Conservation (phyloP, 1,140 invertebrate species). For the Atta texana region DNA sequence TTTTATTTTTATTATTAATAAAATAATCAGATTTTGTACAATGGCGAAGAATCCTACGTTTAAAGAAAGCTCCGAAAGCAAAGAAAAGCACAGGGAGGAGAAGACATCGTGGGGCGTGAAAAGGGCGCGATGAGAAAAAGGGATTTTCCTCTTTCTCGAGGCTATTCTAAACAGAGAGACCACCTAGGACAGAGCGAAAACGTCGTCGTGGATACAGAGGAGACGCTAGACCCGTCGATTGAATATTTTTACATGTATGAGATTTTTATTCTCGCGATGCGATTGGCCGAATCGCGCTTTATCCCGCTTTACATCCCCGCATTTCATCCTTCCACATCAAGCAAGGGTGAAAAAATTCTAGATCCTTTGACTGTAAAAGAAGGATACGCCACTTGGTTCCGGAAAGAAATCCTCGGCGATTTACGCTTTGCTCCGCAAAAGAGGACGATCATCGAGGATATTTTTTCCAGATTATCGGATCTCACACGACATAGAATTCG, state of each 20-base stretch:
- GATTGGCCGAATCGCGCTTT: conserved; percentile 68
- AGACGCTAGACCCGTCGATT: conserved; percentile 64
- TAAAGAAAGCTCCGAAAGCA: conserved; percentile 26
- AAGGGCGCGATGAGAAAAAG: conserved; percentile 30
- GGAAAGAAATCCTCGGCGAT: conserved; percentile 69
- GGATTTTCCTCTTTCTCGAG: conserved; percentile 64
- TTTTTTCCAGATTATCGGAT: conserved; percentile 31
- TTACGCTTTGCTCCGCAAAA: conserved; percentile 60
- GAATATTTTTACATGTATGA: conserved; percentile 83
- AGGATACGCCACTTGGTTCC: conserved; percentile 56
- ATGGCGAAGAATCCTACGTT: conserved; percentile 50
- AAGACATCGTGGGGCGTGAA: conserved; percentile 1
- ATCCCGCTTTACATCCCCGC: conserved; percentile 32
- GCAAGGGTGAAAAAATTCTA: conserved; percentile 19
- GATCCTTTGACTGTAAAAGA: conserved; percentile 55
- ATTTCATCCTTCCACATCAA: not conserved
- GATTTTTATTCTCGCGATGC: conserved; percentile 77
- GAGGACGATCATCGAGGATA: conserved; percentile 43
- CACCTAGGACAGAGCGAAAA: conserved; percentile 60
- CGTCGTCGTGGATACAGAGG: conserved; percentile 40
- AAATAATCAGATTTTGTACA: conserved; percentile 8
- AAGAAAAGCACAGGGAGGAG: not conserved
- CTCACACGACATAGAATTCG: not conserved
- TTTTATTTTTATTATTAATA: conserved; percentile 26
- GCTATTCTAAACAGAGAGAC: conserved; percentile 67